phyloP scores from a whole-genome alignment of 2,113 vertebrate genomes.

The Zosterops pallidus region DNA sequence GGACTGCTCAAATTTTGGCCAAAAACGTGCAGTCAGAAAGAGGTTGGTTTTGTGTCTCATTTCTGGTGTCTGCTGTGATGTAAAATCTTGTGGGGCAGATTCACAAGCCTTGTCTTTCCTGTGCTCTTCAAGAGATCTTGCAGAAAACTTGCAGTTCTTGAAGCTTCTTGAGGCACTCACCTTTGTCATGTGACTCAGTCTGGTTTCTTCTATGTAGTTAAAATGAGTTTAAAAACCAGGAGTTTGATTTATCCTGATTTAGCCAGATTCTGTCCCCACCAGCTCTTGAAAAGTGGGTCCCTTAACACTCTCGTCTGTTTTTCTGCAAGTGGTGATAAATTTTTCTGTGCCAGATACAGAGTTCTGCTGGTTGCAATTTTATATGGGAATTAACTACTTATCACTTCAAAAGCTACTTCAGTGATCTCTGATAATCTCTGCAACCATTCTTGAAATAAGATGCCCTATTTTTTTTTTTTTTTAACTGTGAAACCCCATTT shows the following conservation, averaged over 20 bases:
- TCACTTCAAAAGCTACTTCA: background rate
- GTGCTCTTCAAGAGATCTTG: background rate
- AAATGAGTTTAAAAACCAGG: background rate
- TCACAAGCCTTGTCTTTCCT: background rate
- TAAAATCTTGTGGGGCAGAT: too few species aligned
- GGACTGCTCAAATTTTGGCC: slow-evolving; percentile 97
- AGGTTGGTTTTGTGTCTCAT: slow-evolving; percentile 75
- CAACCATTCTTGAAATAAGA: background rate
- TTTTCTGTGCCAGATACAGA: background rate
- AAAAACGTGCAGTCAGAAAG: slow-evolving; percentile 98
- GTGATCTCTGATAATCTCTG: background rate
- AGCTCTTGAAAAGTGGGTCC: background rate
- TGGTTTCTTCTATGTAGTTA: background rate
- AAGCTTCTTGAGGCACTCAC: background rate
- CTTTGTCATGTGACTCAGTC: background rate
- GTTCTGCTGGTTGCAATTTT: background rate
- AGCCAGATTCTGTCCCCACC: background rate
- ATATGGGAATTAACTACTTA: background rate
- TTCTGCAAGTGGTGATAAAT: background rate
- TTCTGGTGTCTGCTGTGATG: background rate
- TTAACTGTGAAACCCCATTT: background rate
- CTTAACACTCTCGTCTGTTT: background rate
- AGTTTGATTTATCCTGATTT: background rate
- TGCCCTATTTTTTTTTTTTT: background rate
- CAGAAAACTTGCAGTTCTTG: background rate